Evolutionary conservation across 2,113 vertebrate species (phyloP).

Genomic region (Corydoras maculifer): DNA sequence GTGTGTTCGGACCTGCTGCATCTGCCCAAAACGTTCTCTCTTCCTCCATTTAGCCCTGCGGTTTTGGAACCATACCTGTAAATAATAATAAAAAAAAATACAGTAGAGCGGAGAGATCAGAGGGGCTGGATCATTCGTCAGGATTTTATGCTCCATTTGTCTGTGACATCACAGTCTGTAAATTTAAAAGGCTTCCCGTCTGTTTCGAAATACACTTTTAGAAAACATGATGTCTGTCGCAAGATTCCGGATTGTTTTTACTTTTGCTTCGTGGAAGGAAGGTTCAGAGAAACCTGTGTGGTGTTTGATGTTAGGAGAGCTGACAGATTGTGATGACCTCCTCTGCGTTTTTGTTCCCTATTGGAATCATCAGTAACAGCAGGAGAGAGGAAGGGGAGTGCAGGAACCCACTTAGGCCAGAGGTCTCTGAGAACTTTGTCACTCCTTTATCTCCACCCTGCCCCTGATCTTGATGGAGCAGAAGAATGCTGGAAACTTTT

Average conservation of each 20-base stretch:
- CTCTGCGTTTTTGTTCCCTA: conserved; percentile 36
- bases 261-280: conserved; percentile 31
- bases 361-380: conserved; percentile 42
- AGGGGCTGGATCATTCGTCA: background rate
- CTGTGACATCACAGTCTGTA: background rate
- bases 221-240: conserved; percentile 8
- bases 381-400: conserved; percentile 40
- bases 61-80: conserved; percentile 98
- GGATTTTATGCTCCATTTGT: background rate
- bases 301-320: conserved; percentile 43
- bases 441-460: conserved; percentile 26
- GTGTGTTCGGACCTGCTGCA: conserved; percentile 97
- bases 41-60: conserved; percentile 96
- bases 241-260: conserved; percentile 25
- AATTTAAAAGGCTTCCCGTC: background rate
- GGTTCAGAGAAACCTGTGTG: conserved; percentile 34
- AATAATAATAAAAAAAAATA: conserved; percentile 25
- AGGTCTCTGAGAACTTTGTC: conserved; percentile 34
- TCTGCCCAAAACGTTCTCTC: conserved; percentile 93
- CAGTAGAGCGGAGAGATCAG: background rate
- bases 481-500: conserved; percentile 16
- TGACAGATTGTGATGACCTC: conserved; percentile 48
- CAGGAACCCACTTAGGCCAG: conserved; percentile 32
- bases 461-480: conserved; percentile 27
- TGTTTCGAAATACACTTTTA: conserved; percentile 11